Percentiles rank a stretch among this genome's conserved stretches.
Conservation (phyloP, 2,888 invertebrate genomes). For the Troides oblongomaculatus region DNA sequence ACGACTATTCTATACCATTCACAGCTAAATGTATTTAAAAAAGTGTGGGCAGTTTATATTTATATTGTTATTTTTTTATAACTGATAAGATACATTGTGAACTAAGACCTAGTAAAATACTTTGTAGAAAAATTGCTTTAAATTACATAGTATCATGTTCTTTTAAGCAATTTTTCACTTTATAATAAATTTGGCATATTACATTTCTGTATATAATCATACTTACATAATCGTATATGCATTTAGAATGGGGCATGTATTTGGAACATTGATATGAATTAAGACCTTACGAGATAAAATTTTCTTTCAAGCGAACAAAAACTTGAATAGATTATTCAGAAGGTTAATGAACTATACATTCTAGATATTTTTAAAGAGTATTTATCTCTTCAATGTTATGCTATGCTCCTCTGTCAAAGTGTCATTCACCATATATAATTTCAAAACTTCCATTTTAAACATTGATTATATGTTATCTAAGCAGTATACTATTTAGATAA, state of each 20-base stretch:
- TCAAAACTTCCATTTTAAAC: slow-evolving; percentile 12
- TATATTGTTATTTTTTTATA: too few species aligned
- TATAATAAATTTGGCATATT: background rate
- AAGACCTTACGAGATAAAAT: background rate
- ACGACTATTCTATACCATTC: too few species aligned
- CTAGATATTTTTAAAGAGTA: slow-evolving; percentile 17
- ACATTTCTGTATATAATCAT: background rate
- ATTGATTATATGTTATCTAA: slow-evolving; percentile 16
- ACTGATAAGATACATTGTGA: too few species aligned
- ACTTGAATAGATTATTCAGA: slow-evolving; percentile 7
- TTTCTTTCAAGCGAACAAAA: background rate
- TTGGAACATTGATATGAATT: background rate
- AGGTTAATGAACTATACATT: slow-evolving; percentile 25
- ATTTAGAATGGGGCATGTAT: background rate
- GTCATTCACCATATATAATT: slow-evolving; percentile 25
- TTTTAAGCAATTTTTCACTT: background rate
- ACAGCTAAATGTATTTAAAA: too few species aligned
- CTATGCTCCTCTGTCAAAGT: slow-evolving; percentile 13
- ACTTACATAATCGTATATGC: background rate
- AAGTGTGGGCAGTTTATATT: too few species aligned
- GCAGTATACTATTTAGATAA: slow-evolving; percentile 3
- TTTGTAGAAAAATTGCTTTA: background rate
- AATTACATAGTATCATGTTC: background rate
- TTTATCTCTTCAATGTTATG: slow-evolving; percentile 15
- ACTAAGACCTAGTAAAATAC: background rate